Evolutionary conservation across 23 tunicate genomes (phyloP).

Genomic region (Diplosoma virens): DNA sequence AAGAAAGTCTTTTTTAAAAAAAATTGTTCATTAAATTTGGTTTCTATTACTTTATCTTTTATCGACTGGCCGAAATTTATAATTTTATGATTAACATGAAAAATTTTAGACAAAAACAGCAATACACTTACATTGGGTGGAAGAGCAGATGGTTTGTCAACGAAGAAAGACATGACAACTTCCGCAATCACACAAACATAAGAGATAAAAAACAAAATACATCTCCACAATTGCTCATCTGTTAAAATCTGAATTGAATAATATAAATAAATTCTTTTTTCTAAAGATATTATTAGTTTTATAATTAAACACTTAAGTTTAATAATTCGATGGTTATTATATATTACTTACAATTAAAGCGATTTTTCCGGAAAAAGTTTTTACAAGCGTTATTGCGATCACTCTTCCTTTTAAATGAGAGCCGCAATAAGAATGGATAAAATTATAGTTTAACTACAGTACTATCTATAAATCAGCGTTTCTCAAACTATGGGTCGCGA

Average conservation of each 20-base stretch:
- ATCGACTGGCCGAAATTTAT: background rate
- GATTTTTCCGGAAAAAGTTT: no score
- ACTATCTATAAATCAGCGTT: no score
- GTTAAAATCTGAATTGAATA: background rate
- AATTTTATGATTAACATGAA: background rate
- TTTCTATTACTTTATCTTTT: background rate
- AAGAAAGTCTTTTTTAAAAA: no score
- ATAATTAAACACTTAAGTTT: no score
- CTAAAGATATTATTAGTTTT: no score
- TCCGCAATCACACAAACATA: slow-evolving; percentile 23
- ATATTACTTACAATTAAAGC: no score
- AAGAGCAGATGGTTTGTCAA: slow-evolving; percentile 13
- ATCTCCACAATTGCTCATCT: slow-evolving; percentile 16
- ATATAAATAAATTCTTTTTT: background rate
- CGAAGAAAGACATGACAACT: slow-evolving; percentile 22
- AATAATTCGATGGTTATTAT: no score
- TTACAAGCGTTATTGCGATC: no score
- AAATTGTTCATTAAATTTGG: background rate
- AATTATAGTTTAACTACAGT: no score
- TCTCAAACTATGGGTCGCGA: no score
- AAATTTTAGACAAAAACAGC: background rate
- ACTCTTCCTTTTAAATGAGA: no score
- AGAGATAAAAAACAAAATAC: slow-evolving; percentile 8
- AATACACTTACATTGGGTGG: slow-evolving; percentile 31
- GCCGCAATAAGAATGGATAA: no score